A percentile compares a stretch with the other conserved stretches of the same genome.
These are phyloP conservation scores for Heliconius eleuchia DNA, from an alignment of 1,140 invertebrate species.

Conservation along the genomic window DNA sequence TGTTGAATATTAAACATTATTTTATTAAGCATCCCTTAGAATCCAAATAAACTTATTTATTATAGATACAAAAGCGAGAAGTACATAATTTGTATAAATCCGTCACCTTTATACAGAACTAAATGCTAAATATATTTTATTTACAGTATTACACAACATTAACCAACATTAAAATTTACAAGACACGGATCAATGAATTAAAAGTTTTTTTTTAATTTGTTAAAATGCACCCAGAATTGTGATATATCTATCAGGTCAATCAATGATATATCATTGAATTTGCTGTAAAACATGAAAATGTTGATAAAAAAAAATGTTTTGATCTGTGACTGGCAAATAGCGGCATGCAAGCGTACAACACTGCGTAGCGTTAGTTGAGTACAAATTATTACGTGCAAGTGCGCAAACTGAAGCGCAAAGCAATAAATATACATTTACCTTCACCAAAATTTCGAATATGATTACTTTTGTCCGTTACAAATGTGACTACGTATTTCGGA, in stretches of 20 bases:
- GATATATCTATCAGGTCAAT: too few relatives aligned
- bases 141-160: neutral
- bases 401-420: slow-evolving; percentile 77
- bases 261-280: too few relatives aligned
- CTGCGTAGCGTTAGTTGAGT: slow-evolving; percentile 54
- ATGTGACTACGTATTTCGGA: slow-evolving; percentile 84
- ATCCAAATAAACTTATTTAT: neutral
- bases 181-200: slow-evolving; percentile 3
- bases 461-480: slow-evolving; percentile 81
- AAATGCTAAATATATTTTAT: neutral
- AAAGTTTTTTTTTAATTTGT: neutral
- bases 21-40: neutral
- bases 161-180: neutral
- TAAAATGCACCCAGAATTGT: too few relatives aligned
- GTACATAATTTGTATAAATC: neutral
- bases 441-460: slow-evolving; percentile 83
- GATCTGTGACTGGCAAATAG: slow-evolving; percentile 56
- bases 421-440: slow-evolving; percentile 82
- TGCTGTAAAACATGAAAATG: too few relatives aligned
- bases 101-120: neutral
- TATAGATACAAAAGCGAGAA: neutral
- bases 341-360: slow-evolving; percentile 62
- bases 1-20: too few relatives aligned
- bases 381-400: slow-evolving; percentile 54
- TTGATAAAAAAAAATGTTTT: neutral